Evolutionary conservation across 2,113 vertebrate species (phyloP), one percentile per base, ranked within the genome.

Genomic region (Furnarius figulus): DNA sequence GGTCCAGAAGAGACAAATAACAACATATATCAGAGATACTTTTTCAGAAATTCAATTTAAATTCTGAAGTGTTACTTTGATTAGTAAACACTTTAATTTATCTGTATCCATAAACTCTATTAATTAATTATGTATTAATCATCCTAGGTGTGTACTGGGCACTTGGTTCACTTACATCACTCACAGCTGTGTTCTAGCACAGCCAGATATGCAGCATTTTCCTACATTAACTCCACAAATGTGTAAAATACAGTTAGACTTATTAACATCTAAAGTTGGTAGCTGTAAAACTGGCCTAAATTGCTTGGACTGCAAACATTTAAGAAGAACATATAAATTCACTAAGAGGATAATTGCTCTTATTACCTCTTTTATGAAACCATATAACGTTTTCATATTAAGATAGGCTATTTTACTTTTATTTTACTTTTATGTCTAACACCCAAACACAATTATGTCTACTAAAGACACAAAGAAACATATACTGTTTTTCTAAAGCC

Each of bases 31-130:
- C 37, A 67, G 28, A 76, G 35, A 70, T 22, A 73, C n/a, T 8
- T 83, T 88, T 90, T 76, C 58, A 88, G 47, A 33, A 85, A 92
- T 90, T 90, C 35, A 92, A 33, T 87, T 87, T 67, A 82, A 82
- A 90, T 85, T 82, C 53, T 76, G 83, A 82, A 83, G 24, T 11
- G 37, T 44, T 24, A 25, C 24, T 92, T 81, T 87, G 40, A 37
- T 87, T n/a, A 40, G 31, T 68, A 85, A 90, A 27, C 8, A 70
- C 17, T 90, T 86, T 49, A 92, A 56, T 95, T 90, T 95, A 23
- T 80, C 44, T 49, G 5, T 65, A 76, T 88, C 65, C 30, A 65
- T 88, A 56, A 85, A 52, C 19, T 47, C 12, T 53, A 27, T 13
- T 40, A 46, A 86, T 73, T 63, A 88, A 76, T 93, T 56, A 49